Percentiles rank a stretch among this genome's conserved stretches.
These are phyloP conservation scores for Elysia crispata DNA, from an alignment of 2,888 invertebrate genomes.

Conservation along the genomic window DNA sequence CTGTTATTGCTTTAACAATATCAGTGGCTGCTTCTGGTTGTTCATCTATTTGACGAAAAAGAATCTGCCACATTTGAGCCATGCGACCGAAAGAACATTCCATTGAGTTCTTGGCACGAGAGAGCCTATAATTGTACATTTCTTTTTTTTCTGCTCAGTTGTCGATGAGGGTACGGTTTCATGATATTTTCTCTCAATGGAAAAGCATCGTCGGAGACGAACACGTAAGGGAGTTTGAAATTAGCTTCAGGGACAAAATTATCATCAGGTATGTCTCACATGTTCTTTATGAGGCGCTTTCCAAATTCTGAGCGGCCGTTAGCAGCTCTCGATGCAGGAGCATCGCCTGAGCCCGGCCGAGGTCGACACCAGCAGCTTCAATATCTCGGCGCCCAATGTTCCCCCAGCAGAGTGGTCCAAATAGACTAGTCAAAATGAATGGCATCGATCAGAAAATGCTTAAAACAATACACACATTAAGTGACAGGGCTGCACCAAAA, in stretches of 20 bases:
- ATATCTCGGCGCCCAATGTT: too few relatives aligned
- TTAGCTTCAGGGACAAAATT: neutral
- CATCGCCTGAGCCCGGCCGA: too few relatives aligned
- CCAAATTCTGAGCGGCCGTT: conserved; percentile 1
- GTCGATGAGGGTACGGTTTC: conserved; percentile 27
- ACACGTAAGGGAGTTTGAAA: conserved; percentile 15
- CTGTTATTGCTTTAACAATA: conserved; percentile 25
- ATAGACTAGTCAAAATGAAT: too few relatives aligned
- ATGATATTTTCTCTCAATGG: conserved; percentile 22
- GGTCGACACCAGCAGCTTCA: too few relatives aligned
- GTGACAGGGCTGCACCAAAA: too few relatives aligned
- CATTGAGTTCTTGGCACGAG: conserved; percentile 20
- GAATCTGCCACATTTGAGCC: conserved; percentile 26
- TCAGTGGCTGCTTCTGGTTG: conserved; percentile 22
- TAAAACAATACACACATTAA: too few relatives aligned
- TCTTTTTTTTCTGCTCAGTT: conserved; percentile 9
- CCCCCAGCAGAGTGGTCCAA: too few relatives aligned
- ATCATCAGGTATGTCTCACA: neutral
- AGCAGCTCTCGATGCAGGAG: too few relatives aligned
- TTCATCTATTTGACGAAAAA: conserved; percentile 24
- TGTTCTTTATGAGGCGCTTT: neutral
- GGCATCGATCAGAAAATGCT: too few relatives aligned
- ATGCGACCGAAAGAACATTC: conserved; percentile 19
- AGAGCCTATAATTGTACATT: conserved; percentile 17
- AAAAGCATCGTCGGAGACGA: conserved; percentile 21